phyloP scores from a whole-genome alignment of 2,888 invertebrate species.

The Tipula confusa region DNA sequence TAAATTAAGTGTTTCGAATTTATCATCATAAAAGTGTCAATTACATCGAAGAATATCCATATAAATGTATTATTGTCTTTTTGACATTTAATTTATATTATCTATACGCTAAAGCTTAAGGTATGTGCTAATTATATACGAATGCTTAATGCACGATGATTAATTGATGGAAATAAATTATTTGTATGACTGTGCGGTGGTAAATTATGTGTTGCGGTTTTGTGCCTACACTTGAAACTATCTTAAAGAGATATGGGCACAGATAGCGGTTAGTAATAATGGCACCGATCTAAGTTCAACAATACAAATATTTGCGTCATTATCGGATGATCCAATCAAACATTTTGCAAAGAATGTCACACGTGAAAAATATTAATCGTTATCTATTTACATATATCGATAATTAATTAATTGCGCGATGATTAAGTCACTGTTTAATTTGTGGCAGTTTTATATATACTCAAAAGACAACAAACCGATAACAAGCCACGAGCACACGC shows the following conservation, averaged over 20 bases:
- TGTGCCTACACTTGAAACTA: neutral
- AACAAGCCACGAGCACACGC: neutral
- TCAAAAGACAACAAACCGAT: neutral
- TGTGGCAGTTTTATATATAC: neutral
- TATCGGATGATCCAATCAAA: neutral
- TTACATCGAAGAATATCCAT: neutral
- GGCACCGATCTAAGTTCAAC: neutral
- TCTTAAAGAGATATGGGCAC: neutral
- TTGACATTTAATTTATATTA: no score
- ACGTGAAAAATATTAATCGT: neutral
- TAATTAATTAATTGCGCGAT: neutral
- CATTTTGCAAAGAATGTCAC: neutral
- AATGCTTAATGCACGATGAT: neutral
- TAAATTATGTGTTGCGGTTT: neutral
- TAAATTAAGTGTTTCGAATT: neutral
- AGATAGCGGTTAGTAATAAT: neutral
- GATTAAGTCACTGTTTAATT: neutral
- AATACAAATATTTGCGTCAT: neutral
- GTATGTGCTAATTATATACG: no score
- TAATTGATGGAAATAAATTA: neutral
- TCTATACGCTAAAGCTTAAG: neutral
- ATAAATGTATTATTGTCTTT: neutral
- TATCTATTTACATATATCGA: neutral
- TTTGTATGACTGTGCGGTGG: neutral
- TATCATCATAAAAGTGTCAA: neutral